Base-by-base conservation (phyloP, 1,140 invertebrate genomes). In the Anthonomus grandis region DNA sequence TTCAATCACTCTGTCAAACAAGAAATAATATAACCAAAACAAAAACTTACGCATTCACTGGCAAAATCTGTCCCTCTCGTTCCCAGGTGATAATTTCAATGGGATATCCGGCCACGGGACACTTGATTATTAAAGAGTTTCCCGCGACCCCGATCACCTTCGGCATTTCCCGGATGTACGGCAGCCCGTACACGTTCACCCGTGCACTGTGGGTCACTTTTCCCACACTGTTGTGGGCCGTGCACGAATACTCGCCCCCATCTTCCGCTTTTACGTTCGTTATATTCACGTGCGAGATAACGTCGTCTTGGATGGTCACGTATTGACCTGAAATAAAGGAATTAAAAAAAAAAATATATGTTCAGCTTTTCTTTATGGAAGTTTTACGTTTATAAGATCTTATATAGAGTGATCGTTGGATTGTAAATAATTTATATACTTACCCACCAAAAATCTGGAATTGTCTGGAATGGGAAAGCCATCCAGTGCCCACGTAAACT, bases 211-310 rank as follows among this genome's bases (percentile, higher is more conserved):
- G 91, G 38, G 82, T 78, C 1, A 89, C 83, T 66, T 78, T 78
- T 12, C 82, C 82, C 18, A 93, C 89, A 41, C 83, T 83, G 75
- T 95, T 97, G 53, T 82, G 84, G 0, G 93, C 93, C 8, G 83
- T 82, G 72, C 94, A 97, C 17, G 85, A 83, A 72, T 95, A 97
- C 70, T 93, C 86, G 9, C 93, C 94, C 41, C 93, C 93, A 74
- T 95, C 92, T 78, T 93, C 87, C 39, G 92, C 87, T 57, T 86
- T 85, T 24, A 93, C 84, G 54, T 86, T 84, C 60, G 89, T 90
- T 64, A 97, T 91, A 77, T 97, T 97, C 60, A 97, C 89, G 78
- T 94, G 92, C 67, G 92, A 94, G 71, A 95, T 90, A 31, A 96
- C 91, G 73, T 94, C 90, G 64, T 93, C 92, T 73, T 93, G 89